These are phyloP conservation scores for Hipposideros larvatus DNA, from an alignment of 2,797 vertebrate genomes.

Conservation along the genomic window DNA sequence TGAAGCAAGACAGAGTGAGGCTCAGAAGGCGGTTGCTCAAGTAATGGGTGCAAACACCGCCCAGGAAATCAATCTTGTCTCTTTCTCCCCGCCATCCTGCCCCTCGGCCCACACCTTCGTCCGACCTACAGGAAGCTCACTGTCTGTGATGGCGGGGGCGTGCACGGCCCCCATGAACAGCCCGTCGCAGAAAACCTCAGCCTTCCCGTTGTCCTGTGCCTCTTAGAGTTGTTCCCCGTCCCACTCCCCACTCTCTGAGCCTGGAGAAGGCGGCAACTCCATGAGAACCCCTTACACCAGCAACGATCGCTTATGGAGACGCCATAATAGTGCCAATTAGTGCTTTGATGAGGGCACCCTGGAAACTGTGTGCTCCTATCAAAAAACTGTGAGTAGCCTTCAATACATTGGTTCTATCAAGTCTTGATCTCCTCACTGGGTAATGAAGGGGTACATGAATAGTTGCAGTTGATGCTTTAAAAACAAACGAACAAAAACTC, in stretches of 20 bases:
- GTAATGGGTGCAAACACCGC: rapidly evolving
- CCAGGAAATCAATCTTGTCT: background rate
- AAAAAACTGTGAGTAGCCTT: conserved; percentile 44
- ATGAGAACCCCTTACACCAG: conserved; percentile 56
- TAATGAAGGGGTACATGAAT: conserved; percentile 71
- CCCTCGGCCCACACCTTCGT: background rate
- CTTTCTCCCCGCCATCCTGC: too few relatives aligned
- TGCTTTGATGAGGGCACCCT: conserved; percentile 46
- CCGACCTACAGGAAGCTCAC: too few relatives aligned
- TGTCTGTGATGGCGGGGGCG: rapidly evolving
- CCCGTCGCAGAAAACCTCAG: background rate
- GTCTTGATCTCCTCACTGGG: background rate
- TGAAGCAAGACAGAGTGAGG: too few relatives aligned
- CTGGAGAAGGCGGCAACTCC: background rate
- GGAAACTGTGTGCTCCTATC: conserved; percentile 58
- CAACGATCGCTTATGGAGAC: conserved; percentile 24
- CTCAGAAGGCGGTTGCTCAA: rapidly evolving
- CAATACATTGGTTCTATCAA: background rate
- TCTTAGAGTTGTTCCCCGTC: background rate
- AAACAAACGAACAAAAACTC: background rate
- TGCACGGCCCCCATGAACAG: rapidly evolving
- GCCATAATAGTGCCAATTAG: conserved; percentile 51
- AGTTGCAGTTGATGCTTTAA: background rate
- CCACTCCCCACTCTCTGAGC: background rate
- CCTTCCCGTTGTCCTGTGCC: background rate